phyloP scores from a whole-genome alignment of 2,113 vertebrate species.

The Nasalis larvatus region DNA sequence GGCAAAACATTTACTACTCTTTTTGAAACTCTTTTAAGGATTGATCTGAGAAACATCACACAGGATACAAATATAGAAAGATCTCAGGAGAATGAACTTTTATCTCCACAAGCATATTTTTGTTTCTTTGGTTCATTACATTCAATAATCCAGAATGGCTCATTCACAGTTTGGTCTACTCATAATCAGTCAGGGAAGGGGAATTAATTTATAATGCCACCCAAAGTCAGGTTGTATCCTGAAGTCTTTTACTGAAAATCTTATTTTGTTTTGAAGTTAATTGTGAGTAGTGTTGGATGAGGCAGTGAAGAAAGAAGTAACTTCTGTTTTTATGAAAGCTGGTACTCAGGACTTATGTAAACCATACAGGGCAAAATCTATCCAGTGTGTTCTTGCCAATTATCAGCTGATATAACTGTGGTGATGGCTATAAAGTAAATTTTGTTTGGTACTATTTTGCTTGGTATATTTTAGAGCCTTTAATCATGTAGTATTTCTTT shows the following conservation, averaged over 20 bases:
- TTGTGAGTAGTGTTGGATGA: constrained; percentile 39
- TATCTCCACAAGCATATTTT: constrained; percentile 44
- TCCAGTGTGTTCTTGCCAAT: neutral
- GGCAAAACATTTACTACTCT: constrained; percentile 23
- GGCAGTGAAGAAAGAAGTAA: constrained; percentile 30
- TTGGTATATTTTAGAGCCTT: neutral
- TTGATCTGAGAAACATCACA: constrained; percentile 48
- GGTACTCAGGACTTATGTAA: neutral
- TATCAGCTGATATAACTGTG: neutral
- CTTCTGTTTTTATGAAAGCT: constrained; percentile 50
- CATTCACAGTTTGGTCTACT: constrained; percentile 51
- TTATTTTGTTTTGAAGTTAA: constrained; percentile 63
- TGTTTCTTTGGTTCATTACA: constrained; percentile 63
- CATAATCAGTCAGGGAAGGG: constrained; percentile 23
- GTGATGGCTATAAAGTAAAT: neutral
- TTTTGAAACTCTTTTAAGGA: constrained; percentile 55
- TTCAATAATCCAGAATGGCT: constrained; percentile 48
- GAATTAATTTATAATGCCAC: constrained; percentile 57
- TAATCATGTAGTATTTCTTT: neutral
- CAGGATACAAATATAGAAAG: constrained; percentile 38
- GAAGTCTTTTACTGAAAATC: constrained; percentile 48
- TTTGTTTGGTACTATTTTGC: neutral
- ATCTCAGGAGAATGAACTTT: constrained; percentile 35
- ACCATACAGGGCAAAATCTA: neutral
- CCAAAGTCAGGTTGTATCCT: constrained; percentile 32